Percentiles rank a stretch among this genome's conserved stretches.
Evolutionary conservation across 2,113 vertebrate genomes (phyloP).

Genomic region (Fulmarus glacialis): DNA sequence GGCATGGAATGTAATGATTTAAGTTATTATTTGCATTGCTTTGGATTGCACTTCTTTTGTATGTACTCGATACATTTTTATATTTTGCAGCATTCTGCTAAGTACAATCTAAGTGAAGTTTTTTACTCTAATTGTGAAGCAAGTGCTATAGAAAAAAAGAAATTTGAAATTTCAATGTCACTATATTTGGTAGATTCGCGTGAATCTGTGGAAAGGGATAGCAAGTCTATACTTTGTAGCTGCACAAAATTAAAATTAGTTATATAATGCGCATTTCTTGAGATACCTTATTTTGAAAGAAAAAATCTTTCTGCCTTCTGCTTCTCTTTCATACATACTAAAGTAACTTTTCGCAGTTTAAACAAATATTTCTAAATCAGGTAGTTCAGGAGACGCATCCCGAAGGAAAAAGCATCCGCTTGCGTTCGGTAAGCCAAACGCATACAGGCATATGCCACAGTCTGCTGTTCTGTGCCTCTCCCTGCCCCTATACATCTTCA

Average conservation of each 20-base stretch:
- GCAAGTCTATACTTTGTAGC: neutral
- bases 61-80: neutral
- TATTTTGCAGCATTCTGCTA: conserved; percentile 9
- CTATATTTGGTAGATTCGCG: conserved; percentile 1
- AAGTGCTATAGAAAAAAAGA: neutral
- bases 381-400: neutral
- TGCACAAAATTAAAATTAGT: conserved; percentile 8
- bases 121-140: conserved; percentile 27
- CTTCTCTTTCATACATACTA: neutral
- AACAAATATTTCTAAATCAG: conserved; percentile 12
- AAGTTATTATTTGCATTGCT: neutral
- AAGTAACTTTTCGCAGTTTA: neutral
- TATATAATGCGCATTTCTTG: neutral
- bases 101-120: neutral
- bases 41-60: neutral
- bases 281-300: conserved; percentile 27
- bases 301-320: conserved; percentile 18
- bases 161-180: conserved; percentile 31
- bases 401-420: neutral
- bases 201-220: neutral
- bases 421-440: neutral
- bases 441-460: neutral
- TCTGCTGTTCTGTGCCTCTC: neutral
- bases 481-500: neutral
- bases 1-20: neutral